These are phyloP conservation scores for Miltochrista miniata DNA, from an alignment of 2,888 invertebrate species.

Conservation along the genomic window DNA sequence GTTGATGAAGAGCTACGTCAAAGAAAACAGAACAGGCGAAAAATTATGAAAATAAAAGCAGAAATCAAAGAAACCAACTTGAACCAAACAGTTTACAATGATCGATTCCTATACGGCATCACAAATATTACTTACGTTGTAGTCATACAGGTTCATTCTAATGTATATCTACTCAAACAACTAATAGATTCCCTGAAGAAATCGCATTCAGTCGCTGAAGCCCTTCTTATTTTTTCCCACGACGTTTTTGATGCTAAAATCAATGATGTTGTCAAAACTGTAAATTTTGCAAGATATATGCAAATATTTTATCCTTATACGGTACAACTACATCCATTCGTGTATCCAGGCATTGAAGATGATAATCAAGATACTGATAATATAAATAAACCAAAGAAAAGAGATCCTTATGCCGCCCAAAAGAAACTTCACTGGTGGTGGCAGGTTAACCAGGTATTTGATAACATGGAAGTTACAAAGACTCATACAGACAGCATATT, in stretches of 20 bases:
- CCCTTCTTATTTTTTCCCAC: slow-evolving; percentile 50
- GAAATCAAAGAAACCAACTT: slow-evolving; percentile 38
- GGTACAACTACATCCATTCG: slow-evolving; percentile 47
- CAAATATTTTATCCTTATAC: slow-evolving; percentile 50
- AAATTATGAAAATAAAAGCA: slow-evolving; percentile 33
- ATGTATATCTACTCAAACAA: slow-evolving; percentile 36
- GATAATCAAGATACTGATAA: neutral
- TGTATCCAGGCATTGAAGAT: slow-evolving; percentile 49
- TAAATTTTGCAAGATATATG: slow-evolving; percentile 32
- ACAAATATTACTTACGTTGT: slow-evolving; percentile 28
- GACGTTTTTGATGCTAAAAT: slow-evolving; percentile 34
- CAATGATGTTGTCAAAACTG: slow-evolving; percentile 27
- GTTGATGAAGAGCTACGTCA: slow-evolving; percentile 10
- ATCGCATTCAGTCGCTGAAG: slow-evolving; percentile 38
- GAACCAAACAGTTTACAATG: slow-evolving; percentile 37
- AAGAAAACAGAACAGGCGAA: slow-evolving; percentile 9
- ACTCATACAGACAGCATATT: slow-evolving; percentile 34
- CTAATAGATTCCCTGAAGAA: slow-evolving; percentile 41
- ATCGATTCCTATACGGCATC: slow-evolving; percentile 12
- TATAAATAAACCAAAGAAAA: slow-evolving; percentile 10
- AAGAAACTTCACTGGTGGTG: slow-evolving; percentile 60
- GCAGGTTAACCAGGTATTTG: slow-evolving; percentile 51
- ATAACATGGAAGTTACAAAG: slow-evolving; percentile 32
- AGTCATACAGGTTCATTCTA: slow-evolving; percentile 52
- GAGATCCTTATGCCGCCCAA: slow-evolving; percentile 40